Conservation (phyloP, 2,797 vertebrate species). For the Alauda arvensis region DNA sequence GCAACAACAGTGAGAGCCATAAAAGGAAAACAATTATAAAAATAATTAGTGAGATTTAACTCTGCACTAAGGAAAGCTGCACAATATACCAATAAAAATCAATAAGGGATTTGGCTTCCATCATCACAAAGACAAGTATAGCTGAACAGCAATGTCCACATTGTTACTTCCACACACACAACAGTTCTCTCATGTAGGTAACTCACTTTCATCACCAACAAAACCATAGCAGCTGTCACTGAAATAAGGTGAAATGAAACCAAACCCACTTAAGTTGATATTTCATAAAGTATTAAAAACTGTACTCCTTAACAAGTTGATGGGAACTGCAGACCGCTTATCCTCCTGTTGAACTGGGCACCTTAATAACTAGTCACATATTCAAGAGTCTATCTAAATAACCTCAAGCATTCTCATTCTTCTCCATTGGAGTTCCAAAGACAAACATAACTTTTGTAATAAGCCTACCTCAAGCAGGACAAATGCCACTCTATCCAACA, state of each 20-base stretch:
- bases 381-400: not conserved
- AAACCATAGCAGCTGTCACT: not conserved
- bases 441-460: not conserved
- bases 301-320: not conserved
- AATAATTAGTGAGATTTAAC: not conserved
- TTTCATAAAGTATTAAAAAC: not conserved
- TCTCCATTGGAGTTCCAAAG: not conserved
- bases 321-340: not conserved
- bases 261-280: not conserved
- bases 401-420: not conserved
- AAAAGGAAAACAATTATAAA: not conserved
- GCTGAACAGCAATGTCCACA: not conserved
- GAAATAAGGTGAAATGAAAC: not conserved
- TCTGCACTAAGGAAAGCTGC: not conserved
- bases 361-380: not conserved
- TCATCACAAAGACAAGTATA: not conserved
- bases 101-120: not conserved
- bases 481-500: not conserved
- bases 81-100: not conserved
- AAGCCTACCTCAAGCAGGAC: not conserved
- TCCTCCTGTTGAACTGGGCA: not conserved
- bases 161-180: not conserved
- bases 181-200: not conserved
- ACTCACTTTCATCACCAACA: not conserved
- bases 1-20: not conserved